A percentile compares a stretch with the other conserved stretches of the same genome.
These are phyloP conservation scores for Terrapene triunguis DNA, from an alignment of 2,113 vertebrate genomes.

Conservation along the genomic window DNA sequence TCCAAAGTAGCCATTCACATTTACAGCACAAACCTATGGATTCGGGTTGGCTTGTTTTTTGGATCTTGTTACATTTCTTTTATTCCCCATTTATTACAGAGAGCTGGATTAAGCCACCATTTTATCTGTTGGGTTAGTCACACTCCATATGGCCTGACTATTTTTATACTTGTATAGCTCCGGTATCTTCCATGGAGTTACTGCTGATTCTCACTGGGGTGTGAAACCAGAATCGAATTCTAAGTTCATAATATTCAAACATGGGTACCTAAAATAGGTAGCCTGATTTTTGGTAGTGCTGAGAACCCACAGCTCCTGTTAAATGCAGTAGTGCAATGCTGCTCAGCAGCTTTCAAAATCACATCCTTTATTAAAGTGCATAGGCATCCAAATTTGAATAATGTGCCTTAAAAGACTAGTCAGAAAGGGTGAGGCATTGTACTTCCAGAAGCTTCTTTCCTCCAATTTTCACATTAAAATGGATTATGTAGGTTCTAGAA, in stretches of 20 bases:
- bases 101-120: background rate
- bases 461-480: background rate
- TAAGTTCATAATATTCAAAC: no score
- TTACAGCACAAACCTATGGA: background rate
- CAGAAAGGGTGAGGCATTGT: background rate
- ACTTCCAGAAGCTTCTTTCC: background rate
- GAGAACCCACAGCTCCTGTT: background rate
- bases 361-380: background rate
- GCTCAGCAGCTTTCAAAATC: fast-evolving
- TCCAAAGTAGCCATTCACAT: background rate
- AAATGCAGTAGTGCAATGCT: background rate
- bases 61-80: background rate
- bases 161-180: background rate
- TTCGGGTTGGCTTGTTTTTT: background rate
- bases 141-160: background rate
- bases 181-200: background rate
- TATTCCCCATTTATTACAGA: background rate
- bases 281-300: background rate
- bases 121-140: background rate
- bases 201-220: background rate
- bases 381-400: background rate
- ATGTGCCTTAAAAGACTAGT: background rate
- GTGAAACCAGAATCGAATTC: no score
- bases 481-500: background rate
- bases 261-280: background rate